Evolutionary conservation across 2,797 vertebrate genomes (phyloP), one percentile per base, ranked within the genome.

Genomic region (Apogon hyalosoma): DNA sequence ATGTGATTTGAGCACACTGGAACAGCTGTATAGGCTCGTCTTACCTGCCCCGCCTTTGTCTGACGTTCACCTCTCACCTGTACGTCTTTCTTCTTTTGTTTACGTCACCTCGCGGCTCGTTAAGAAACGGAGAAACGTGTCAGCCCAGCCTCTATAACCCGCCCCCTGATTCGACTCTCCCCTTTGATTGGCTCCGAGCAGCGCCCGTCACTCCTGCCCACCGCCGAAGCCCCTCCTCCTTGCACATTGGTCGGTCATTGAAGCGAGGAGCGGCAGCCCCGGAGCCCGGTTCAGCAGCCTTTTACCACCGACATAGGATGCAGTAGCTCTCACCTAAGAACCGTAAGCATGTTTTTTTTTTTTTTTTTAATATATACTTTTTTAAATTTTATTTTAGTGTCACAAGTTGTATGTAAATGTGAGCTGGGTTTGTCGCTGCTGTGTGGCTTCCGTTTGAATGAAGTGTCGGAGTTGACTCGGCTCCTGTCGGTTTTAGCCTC

Each of bases 271-370:
- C 67, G 1, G 21, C 4, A 39, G 12, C 15, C 28, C 11, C 2
- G 2, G 31, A 21, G 7, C 7, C 83, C 60, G 73, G 66, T 51
- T n/a, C 42, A 1, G 57, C 21, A 4, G 28, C 45, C 52, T 19
- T 13, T 39, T 7, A 2, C 38, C 36, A 5, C 5, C 42, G 6
- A 56, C 21, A 38, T 0, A 61, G n/a, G 85, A 89, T 83, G 81
- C 72, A 41, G 36, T 83, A 86, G 75, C 70, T 72, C 56, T 63
- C 59, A 1, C 65, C 63, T 18, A 28, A 14, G 19, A 80, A 83
- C 46, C 62, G 89, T 90, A 88, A 90, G 88, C 13, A 6, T 68
- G 73, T 52, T 1, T 9, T 15, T 69, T n/a, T n/a, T n/a, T n/a
- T n/a, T n/a, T n/a, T n/a, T n/a, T n/a, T n/a, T n/a, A n/a, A n/a